Percentiles rank a stretch among this genome's conserved stretches.
phyloP scores from a whole-genome alignment of 2,888 invertebrate species.

The Aphelenchoides bicaudatus region DNA sequence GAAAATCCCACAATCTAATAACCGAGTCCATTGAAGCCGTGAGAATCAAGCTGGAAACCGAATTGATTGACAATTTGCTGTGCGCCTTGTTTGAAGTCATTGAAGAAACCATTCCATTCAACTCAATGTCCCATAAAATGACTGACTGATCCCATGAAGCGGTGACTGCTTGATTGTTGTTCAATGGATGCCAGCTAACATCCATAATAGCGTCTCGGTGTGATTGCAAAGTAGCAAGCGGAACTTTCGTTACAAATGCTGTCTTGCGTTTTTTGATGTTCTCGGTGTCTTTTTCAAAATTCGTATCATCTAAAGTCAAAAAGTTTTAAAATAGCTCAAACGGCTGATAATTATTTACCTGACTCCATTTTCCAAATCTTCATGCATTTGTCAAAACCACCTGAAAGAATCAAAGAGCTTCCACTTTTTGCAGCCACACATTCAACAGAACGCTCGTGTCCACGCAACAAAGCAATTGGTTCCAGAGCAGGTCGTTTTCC shows the following conservation, averaged over 20 bases:
- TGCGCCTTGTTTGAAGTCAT: conserved; percentile 80
- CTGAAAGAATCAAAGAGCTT: conserved; percentile 63
- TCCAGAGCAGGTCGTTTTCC: conserved; percentile 67
- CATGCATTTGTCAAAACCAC: conserved; percentile 63
- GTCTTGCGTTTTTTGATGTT: conserved; percentile 33
- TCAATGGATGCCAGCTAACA: conserved; percentile 76
- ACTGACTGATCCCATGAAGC: conserved; percentile 93
- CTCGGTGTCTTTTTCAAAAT: background rate
- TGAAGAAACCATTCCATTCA: conserved; percentile 43
- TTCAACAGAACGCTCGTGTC: conserved; percentile 88
- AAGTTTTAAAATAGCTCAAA: background rate
- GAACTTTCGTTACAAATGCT: conserved; percentile 61
- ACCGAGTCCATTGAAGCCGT: conserved; percentile 87
- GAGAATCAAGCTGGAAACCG: conserved; percentile 71
- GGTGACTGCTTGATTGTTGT: conserved; percentile 71
- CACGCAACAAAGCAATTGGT: conserved; percentile 77
- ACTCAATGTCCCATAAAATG: conserved; percentile 80
- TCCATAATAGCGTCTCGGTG: conserved; percentile 81
- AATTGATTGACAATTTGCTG: conserved; percentile 79
- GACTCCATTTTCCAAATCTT: conserved; percentile 63
- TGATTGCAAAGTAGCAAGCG: conserved; percentile 80
- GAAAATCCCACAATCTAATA: conserved; percentile 83
- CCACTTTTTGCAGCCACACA: conserved; percentile 76
- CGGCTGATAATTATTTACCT: conserved; percentile 14
- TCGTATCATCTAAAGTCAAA: conserved; percentile 13